A percentile compares a stretch with the other conserved stretches of the same genome.
Evolutionary conservation across 2,797 vertebrate species (phyloP).

Genomic region (Manis crassicaudata): DNA sequence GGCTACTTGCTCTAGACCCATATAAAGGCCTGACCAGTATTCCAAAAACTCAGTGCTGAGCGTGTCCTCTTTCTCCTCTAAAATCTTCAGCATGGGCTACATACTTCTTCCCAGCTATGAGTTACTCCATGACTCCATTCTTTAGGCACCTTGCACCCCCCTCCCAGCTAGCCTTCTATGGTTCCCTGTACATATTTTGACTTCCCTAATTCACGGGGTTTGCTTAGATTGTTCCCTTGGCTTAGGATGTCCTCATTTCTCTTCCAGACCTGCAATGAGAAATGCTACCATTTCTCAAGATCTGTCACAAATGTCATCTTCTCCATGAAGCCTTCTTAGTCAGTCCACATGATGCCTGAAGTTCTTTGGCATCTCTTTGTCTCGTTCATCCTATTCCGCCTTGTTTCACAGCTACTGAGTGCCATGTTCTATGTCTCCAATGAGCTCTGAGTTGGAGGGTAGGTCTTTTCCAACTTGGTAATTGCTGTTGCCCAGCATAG

Average conservation of each 20-base stretch:
- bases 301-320: not conserved
- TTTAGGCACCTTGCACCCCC: not conserved
- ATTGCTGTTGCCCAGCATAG: not conserved
- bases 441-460: not conserved
- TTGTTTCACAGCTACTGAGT: not conserved
- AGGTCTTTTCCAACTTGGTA: not conserved
- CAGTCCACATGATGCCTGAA: accelerated
- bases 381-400: not conserved
- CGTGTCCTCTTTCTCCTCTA: not conserved
- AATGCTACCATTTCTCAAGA: not conserved
- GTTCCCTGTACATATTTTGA: not conserved
- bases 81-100: too few species aligned
- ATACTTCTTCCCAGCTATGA: not conserved
- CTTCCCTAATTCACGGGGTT: not conserved
- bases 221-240: not conserved
- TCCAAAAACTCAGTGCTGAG: not conserved
- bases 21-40: not conserved
- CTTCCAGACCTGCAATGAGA: not conserved
- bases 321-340: not conserved
- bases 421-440: not conserved
- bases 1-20: not conserved
- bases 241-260: not conserved
- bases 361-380: not conserved
- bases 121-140: not conserved
- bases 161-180: not conserved